Conservation (phyloP, 2,797 vertebrate genomes). For the Glyptemys insculpta region DNA sequence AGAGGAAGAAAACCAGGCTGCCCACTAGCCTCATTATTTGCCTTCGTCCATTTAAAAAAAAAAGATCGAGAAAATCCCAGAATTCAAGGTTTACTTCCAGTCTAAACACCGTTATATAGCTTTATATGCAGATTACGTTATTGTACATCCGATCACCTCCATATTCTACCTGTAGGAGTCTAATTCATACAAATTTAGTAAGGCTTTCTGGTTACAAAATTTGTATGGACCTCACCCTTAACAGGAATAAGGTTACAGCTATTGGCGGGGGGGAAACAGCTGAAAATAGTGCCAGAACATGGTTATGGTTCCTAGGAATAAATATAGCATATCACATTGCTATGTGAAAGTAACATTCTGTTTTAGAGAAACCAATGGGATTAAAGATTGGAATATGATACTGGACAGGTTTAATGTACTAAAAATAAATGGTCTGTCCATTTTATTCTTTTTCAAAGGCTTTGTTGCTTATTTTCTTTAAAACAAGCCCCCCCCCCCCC, state of each 20-base stretch:
- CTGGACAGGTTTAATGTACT: background rate
- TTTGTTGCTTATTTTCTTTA: background rate
- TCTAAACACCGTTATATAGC: background rate
- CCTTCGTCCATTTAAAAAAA: background rate
- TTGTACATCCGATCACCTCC: fast-evolving
- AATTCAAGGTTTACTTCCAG: background rate
- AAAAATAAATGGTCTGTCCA: conserved; percentile 18
- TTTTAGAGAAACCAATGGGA: background rate
- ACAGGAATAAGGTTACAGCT: background rate
- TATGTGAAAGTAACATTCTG: background rate
- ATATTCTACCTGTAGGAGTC: background rate
- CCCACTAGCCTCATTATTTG: background rate
- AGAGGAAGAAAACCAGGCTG: background rate
- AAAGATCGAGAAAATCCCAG: background rate
- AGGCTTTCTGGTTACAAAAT: background rate
- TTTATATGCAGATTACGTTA: background rate
- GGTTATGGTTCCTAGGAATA: background rate
- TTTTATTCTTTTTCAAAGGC: conserved; percentile 16
- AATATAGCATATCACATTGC: background rate
- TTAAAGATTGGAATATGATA: background rate
- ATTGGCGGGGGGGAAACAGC: background rate
- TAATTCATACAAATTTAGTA: fast-evolving
- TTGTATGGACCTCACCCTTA: background rate
- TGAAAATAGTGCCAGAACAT: background rate
- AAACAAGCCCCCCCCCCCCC: background rate